phyloP scores from a whole-genome alignment of 2,888 invertebrate genomes.

The Matsumyia berberina region DNA sequence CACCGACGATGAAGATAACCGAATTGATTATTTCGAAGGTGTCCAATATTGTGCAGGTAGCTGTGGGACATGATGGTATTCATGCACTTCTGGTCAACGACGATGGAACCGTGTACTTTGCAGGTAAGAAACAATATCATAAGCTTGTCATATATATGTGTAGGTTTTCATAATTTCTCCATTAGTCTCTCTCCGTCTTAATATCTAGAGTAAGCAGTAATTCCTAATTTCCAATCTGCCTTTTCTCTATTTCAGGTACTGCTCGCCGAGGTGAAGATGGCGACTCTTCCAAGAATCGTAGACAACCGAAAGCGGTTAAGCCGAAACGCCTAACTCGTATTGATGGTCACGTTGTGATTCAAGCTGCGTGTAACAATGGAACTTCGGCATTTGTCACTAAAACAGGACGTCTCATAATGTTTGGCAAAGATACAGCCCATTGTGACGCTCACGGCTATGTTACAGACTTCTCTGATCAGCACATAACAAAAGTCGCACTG shows the following conservation, averaged over 20 bases:
- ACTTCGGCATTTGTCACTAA: constrained; percentile 96
- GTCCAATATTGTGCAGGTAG: constrained; percentile 90
- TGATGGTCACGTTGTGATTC: constrained; percentile 92
- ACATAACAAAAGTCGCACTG: constrained; percentile 90
- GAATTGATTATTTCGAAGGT: constrained; percentile 88
- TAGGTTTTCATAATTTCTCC: no score
- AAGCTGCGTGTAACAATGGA: constrained; percentile 96
- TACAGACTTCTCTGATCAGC: constrained; percentile 89
- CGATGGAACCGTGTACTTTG: constrained; percentile 95
- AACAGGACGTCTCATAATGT: constrained; percentile 95
- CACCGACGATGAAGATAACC: constrained; percentile 84
- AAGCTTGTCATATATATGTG: no score
- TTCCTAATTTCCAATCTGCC: no score
- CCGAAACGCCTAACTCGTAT: constrained; percentile 96
- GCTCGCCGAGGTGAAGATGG: constrained; percentile 97
- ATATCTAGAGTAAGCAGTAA: no score
- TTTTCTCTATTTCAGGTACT: constrained; percentile 87
- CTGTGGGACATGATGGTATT: constrained; percentile 96
- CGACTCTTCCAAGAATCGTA: constrained; percentile 91
- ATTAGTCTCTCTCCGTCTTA: no score
- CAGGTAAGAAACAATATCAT: constrained; percentile 81
- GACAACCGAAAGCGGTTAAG: constrained; percentile 95
- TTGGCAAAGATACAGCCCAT: constrained; percentile 96
- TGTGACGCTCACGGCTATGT: constrained; percentile 91
- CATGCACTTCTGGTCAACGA: constrained; percentile 96